A percentile compares a stretch with the other conserved stretches of the same genome.
Evolutionary conservation across 2,113 vertebrate genomes (phyloP).

Genomic region (Crotalus tigris): DNA sequence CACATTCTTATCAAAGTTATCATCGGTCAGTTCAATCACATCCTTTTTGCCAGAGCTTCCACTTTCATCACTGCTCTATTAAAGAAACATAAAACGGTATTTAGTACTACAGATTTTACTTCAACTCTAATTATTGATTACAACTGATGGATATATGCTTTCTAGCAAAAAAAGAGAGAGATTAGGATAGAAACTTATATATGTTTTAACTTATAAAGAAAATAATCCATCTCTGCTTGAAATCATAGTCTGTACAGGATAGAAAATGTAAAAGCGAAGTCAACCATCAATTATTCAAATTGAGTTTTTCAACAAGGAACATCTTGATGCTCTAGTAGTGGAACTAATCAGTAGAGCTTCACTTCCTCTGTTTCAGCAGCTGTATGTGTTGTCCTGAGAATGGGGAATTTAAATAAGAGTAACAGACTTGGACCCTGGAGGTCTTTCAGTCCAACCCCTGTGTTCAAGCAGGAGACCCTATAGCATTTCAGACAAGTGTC

Average conservation of each 20-base stretch:
- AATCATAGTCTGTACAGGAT: neutral
- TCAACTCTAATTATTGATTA: neutral
- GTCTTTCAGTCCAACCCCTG: neutral
- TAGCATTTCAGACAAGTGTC: neutral
- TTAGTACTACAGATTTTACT: neutral
- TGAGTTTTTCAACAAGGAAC: neutral
- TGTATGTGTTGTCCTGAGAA: neutral
- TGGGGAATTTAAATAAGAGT: neutral
- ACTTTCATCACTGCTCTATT: slow-evolving; percentile 67
- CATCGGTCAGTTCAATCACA: slow-evolving; percentile 89
- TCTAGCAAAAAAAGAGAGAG: neutral
- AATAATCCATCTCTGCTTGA: neutral
- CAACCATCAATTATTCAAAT: neutral
- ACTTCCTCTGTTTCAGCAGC: neutral
- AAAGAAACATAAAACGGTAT: slow-evolving; percentile 15
- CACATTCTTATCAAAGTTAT: slow-evolving; percentile 88
- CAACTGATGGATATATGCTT: neutral
- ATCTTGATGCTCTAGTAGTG: neutral
- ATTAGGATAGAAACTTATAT: neutral
- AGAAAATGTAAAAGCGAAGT: neutral
- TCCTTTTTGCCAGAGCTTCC: slow-evolving; percentile 80
- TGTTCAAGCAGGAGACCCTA: neutral
- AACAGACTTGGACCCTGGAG: neutral
- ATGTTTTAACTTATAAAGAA: neutral
- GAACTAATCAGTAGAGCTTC: neutral